Percentiles rank a stretch among this genome's conserved stretches.
Evolutionary conservation across 1,140 invertebrate species (phyloP).

Genomic region (Cepaea nemoralis): DNA sequence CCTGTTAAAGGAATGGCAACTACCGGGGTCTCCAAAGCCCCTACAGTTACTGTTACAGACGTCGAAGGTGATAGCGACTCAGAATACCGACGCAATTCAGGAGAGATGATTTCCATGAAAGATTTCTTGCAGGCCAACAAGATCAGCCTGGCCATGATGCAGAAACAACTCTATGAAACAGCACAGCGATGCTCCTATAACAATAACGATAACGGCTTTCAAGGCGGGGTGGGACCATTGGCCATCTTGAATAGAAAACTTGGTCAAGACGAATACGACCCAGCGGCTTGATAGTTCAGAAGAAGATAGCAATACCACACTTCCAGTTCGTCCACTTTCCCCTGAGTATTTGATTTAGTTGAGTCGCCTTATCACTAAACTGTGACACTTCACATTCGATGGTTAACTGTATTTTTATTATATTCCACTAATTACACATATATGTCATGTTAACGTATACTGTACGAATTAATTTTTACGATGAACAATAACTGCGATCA

Average conservation of each 20-base stretch:
- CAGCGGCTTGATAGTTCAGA: constrained; percentile 30
- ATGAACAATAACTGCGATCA: too few relatives aligned
- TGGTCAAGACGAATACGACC: constrained; percentile 65
- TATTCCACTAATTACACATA: too few relatives aligned
- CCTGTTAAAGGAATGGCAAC: background rate
- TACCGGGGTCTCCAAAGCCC: constrained; percentile 27
- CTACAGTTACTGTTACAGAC: constrained; percentile 62
- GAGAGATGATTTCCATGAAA: constrained; percentile 78
- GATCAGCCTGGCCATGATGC: constrained; percentile 78
- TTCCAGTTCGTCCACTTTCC: background rate
- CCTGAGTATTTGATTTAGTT: background rate
- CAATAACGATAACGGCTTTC: constrained; percentile 71
- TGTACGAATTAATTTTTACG: too few relatives aligned
- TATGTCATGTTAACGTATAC: too few relatives aligned
- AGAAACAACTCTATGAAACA: constrained; percentile 80
- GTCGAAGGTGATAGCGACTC: constrained; percentile 72
- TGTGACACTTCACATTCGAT: background rate
- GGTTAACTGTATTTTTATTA: too few relatives aligned
- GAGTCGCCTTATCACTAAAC: background rate
- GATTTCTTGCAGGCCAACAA: constrained; percentile 78
- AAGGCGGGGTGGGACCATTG: constrained; percentile 77
- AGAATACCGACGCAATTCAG: constrained; percentile 75
- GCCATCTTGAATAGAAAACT: constrained; percentile 75
- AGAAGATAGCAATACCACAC: background rate
- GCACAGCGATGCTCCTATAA: constrained; percentile 73